Evolutionary conservation across 2,888 invertebrate genomes (phyloP).

Genomic region (Drosophila infuscata): DNA sequence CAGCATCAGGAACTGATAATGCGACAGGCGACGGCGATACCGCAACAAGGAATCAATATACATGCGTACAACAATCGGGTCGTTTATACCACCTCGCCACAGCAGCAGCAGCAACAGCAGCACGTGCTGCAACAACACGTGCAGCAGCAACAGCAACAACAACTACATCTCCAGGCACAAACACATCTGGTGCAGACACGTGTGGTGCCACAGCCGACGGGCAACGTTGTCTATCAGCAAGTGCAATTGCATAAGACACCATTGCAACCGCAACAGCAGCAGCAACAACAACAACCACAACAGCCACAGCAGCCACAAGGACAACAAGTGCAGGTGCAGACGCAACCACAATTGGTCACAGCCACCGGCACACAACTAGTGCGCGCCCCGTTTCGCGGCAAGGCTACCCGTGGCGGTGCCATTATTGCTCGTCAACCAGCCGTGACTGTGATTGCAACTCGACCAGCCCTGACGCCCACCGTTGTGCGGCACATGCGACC

Average conservation of each 20-base stretch:
- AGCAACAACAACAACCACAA: conserved; percentile 38
- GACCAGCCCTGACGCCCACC: conserved; percentile 57
- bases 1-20: conserved; percentile 84
- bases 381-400: conserved; percentile 58
- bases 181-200: conserved; percentile 79
- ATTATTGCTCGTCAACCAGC: conserved; percentile 57
- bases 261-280: conserved; percentile 46
- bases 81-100: conserved; percentile 67
- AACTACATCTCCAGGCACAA: conserved; percentile 73
- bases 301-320: conserved; percentile 33
- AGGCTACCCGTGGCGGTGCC: conserved; percentile 54
- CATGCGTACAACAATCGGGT: conserved; percentile 80
- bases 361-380: conserved; percentile 59
- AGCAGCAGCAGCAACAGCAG: conserved; percentile 64
- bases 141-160: conserved; percentile 61
- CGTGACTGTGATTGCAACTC: conserved; percentile 59
- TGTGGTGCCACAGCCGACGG: conserved; percentile 69
- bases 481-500: conserved; percentile 67
- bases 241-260: conserved; percentile 73
- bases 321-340: conserved; percentile 53
- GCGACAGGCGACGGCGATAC: conserved; percentile 80
- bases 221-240: conserved; percentile 81
- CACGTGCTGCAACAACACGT: conserved; percentile 68
- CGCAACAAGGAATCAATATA: conserved; percentile 79
- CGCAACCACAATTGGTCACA: conserved; percentile 67